Base-by-base conservation (phyloP, 1,140 invertebrate species). In the Drosophila pectinifera region DNA sequence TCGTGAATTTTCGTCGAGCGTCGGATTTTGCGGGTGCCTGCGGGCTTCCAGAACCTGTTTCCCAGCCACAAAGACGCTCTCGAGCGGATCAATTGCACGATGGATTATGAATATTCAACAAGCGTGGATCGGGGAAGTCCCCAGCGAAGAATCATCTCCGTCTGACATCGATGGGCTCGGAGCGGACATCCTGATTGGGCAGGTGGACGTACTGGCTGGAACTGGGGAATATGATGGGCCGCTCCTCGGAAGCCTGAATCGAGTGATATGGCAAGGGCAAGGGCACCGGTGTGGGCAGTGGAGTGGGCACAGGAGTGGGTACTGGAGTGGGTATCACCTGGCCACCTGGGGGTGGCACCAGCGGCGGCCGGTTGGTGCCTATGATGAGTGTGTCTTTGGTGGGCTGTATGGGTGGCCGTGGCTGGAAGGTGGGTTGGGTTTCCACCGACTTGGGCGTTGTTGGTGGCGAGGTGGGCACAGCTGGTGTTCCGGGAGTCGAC, bases 191-290 rank as follows among this genome's bases (percentile, higher is more conserved):
- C 31, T 59, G 42, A 22, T 24, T 51, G 14, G 62, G 55, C 13
- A 13, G 22, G 3, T 73, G 65, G 6, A 73, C 22, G 22, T 77
- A 77, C 18, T 42, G 28, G 7, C 46, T 31, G 3, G 78, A 68
- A 4, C 24, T 85, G 34, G 81, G 77, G 24, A 85, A 84, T 31
- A 84, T 53, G 16, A 85, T 64, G 42, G 45, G 22, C 2, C 72
- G 64, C 8, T 70, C 31, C 6, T 48, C 39, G 7, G 80, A 74
- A 1, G 8, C 0, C 28, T 83, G 54, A 13, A 48, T 22, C 4
- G 55, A 61, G 14, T 55, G 63, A 18, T 42, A 36, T 6, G 78
- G 46, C 5, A 14, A 1, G 11, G 78, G 46, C 5, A 14, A 1
- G 11, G 67, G 74, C 3, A 38, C n/a, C 0, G 26, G 56, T 0